phyloP scores from a whole-genome alignment of 2,797 vertebrate genomes.

The Bovichtus variegatus region DNA sequence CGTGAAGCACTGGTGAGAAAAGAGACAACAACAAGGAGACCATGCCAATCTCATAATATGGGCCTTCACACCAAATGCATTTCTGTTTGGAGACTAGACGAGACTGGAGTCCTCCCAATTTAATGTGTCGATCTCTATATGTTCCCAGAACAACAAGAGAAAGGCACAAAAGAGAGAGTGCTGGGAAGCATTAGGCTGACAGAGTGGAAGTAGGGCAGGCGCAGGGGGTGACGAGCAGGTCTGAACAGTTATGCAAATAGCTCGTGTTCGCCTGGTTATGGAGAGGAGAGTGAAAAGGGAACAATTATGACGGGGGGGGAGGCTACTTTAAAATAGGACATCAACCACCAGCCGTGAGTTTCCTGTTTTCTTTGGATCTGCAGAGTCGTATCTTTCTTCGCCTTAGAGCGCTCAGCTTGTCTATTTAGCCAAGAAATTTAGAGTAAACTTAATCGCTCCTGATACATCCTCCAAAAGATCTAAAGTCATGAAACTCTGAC shows the following conservation, averaged over 20 bases:
- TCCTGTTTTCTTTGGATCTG: slow-evolving; percentile 68
- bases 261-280: slow-evolving; percentile 42
- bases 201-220: slow-evolving; percentile 81
- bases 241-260: slow-evolving; percentile 80
- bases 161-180: slow-evolving; percentile 71
- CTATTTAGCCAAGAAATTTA: slow-evolving; percentile 39
- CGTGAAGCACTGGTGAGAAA: slow-evolving; percentile 40
- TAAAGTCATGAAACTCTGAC: slow-evolving; percentile 3
- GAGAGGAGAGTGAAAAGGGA: slow-evolving; percentile 37
- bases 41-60: slow-evolving; percentile 35
- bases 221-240: slow-evolving; percentile 66
- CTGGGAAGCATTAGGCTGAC: slow-evolving; percentile 78
- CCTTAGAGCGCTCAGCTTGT: background rate
- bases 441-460: slow-evolving; percentile 19
- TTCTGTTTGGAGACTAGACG: slow-evolving; percentile 51
- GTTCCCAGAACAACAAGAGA: slow-evolving; percentile 68
- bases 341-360: slow-evolving; percentile 45
- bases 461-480: slow-evolving; percentile 19
- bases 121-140: slow-evolving; percentile 68
- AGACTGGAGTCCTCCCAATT: slow-evolving; percentile 52
- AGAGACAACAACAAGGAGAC: slow-evolving; percentile 60
- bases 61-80: slow-evolving; percentile 11
- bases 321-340: slow-evolving; percentile 57
- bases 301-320: slow-evolving; percentile 34
- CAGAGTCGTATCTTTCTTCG: slow-evolving; percentile 27